Percentiles rank a stretch among this genome's conserved stretches.
Conservation (phyloP, 2,888 invertebrate genomes). For the Melolontha melolontha region DNA sequence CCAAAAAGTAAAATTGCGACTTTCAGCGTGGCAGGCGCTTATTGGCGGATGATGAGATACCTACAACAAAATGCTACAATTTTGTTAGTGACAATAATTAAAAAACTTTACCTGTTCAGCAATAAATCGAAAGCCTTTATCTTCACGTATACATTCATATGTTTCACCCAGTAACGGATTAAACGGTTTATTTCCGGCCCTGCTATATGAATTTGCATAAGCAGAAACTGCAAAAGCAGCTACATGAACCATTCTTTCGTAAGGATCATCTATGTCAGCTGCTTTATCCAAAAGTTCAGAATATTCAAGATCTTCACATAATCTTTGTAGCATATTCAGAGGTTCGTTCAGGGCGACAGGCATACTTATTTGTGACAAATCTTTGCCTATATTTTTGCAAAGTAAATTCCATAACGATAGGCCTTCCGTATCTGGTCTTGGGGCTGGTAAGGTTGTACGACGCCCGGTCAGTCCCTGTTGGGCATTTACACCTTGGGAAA, state of each 20-base stretch:
- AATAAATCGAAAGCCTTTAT: conserved; percentile 81
- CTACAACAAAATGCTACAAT: conserved; percentile 60
- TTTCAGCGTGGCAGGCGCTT: conserved; percentile 84
- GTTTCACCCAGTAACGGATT: conserved; percentile 87
- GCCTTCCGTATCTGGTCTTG: conserved; percentile 80
- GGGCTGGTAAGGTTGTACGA: conserved; percentile 76
- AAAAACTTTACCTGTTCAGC: conserved; percentile 73
- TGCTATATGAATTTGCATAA: conserved; percentile 78
- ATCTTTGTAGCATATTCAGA: conserved; percentile 81
- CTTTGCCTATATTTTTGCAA: conserved; percentile 87
- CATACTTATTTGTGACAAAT: conserved; percentile 87
- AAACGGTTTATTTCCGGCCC: conserved; percentile 87
- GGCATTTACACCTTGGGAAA: conserved; percentile 14
- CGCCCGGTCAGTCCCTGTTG: conserved; percentile 65
- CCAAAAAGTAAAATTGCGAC: conserved; percentile 82
- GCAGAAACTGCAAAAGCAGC: conserved; percentile 87
- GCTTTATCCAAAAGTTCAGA: conserved; percentile 84
- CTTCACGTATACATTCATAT: conserved; percentile 82
- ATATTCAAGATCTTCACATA: conserved; percentile 88
- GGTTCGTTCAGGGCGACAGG: conserved; percentile 89
- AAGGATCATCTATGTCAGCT: conserved; percentile 72
- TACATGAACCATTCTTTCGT: conserved; percentile 80
- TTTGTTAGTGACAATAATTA: not conserved
- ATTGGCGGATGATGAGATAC: conserved; percentile 89
- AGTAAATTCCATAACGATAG: conserved; percentile 84